Percentiles rank a stretch among this genome's conserved stretches.
Evolutionary conservation across 2,888 invertebrate genomes (phyloP).

Genomic region (Chloroclystis v-ata): DNA sequence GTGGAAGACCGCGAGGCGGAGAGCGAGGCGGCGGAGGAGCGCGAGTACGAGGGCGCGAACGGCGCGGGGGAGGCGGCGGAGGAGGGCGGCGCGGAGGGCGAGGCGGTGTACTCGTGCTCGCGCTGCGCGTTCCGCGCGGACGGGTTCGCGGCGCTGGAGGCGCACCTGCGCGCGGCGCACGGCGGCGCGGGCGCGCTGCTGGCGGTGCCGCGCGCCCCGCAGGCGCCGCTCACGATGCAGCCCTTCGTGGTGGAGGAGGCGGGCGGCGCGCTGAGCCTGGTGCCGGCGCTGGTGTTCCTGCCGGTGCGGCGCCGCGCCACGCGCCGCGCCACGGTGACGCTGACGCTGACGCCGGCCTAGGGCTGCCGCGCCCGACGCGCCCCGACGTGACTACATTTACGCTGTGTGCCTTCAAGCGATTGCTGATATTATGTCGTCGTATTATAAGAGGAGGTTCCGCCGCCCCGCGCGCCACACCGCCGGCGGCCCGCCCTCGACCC

Average conservation of each 20-base stretch:
- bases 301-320: slow-evolving; percentile 93
- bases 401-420: slow-evolving; percentile 92
- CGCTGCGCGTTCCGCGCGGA: slow-evolving; percentile 71
- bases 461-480: slow-evolving; percentile 62
- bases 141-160: slow-evolving; percentile 68
- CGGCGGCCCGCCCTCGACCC: slow-evolving; percentile 60
- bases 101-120: slow-evolving; percentile 68
- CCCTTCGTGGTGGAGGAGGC: slow-evolving; percentile 89
- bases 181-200: slow-evolving; percentile 74
- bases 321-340: slow-evolving; percentile 92
- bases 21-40: slow-evolving; percentile 20
- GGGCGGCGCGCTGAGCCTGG: slow-evolving; percentile 81
- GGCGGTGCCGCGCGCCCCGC: slow-evolving; percentile 81
- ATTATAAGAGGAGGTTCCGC: slow-evolving; percentile 69
- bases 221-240: slow-evolving; percentile 89
- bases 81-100: slow-evolving; percentile 43
- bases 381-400: slow-evolving; percentile 79
- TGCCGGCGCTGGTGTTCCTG: slow-evolving; percentile 95
- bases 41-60: slow-evolving; percentile 30
- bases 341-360: slow-evolving; percentile 95
- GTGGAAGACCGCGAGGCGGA: slow-evolving; percentile 32
- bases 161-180: slow-evolving; percentile 69
- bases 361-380: slow-evolving; percentile 40
- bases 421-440: slow-evolving; percentile 79
- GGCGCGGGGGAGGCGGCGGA: slow-evolving; percentile 40